These are phyloP conservation scores for Sthenelais limicola DNA, from an alignment of 2,888 invertebrate species.

Conservation along the genomic window DNA sequence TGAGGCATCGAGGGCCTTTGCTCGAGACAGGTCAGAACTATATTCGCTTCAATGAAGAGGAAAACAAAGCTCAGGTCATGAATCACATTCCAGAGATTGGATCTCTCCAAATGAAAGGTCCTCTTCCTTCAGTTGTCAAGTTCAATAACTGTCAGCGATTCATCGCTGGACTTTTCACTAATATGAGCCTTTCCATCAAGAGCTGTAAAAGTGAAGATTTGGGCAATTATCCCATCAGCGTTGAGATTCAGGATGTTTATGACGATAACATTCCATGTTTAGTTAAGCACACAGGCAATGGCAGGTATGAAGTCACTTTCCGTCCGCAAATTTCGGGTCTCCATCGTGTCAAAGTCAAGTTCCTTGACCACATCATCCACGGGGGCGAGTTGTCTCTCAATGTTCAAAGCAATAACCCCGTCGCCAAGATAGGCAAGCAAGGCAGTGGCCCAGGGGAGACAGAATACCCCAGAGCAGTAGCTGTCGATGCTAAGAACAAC, in stretches of 20 bases:
- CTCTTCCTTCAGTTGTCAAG: conserved; percentile 45
- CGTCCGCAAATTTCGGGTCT: conserved; percentile 50
- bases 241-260: conserved; percentile 48
- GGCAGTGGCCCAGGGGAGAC: conserved; percentile 44
- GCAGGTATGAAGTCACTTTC: conserved; percentile 50
- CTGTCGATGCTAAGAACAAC: conserved; percentile 47
- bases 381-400: conserved; percentile 42
- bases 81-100: conserved; percentile 42
- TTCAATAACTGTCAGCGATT: conserved; percentile 26
- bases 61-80: conserved; percentile 31
- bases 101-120: conserved; percentile 22
- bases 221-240: conserved; percentile 46
- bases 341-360: conserved; percentile 48
- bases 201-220: conserved; percentile 42
- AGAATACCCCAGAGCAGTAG: conserved; percentile 51
- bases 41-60: conserved; percentile 43
- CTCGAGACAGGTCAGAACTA: conserved; percentile 38
- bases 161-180: conserved; percentile 47
- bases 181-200: conserved; percentile 40
- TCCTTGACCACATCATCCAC: conserved; percentile 44
- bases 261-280: conserved; percentile 48
- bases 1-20: conserved; percentile 6
- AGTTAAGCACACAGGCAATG: conserved; percentile 42
- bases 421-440: conserved; percentile 45
- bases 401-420: conserved; percentile 53